These are phyloP conservation scores for Drosophila lowei DNA, from an alignment of 1,140 invertebrate species.

Conservation along the genomic window DNA sequence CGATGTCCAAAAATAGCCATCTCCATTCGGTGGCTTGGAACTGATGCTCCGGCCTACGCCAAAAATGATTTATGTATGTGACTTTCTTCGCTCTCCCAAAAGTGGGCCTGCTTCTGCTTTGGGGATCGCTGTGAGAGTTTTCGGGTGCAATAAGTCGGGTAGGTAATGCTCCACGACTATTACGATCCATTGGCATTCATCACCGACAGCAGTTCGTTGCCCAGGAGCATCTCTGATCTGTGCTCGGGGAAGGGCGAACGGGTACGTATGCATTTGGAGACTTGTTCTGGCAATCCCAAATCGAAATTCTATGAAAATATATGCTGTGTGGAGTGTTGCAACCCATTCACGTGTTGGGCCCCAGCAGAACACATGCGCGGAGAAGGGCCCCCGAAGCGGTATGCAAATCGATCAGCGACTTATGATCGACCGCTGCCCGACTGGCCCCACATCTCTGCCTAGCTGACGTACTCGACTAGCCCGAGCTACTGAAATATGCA, in stretches of 20 bases:
- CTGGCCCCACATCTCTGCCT: not conserved
- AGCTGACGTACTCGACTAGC: constrained; percentile 29
- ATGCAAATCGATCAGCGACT: constrained; percentile 50
- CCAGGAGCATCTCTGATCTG: no score
- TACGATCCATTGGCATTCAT: no score
- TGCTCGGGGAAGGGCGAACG: no score
- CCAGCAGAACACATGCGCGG: constrained; percentile 36
- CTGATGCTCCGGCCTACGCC: constrained; percentile 46
- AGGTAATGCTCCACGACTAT: no score
- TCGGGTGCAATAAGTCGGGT: no score
- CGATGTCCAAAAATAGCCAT: constrained; percentile 65
- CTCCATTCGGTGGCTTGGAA: constrained; percentile 15
- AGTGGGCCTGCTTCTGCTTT: constrained; percentile 53
- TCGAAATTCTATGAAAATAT: constrained; percentile 34
- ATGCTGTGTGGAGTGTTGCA: constrained; percentile 46
- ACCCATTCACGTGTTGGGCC: constrained; percentile 53
- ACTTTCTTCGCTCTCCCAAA: constrained; percentile 55
- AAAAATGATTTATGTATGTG: constrained; percentile 74
- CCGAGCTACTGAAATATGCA: constrained; percentile 61
- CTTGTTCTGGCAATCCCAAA: constrained; percentile 8
- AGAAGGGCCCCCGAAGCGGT: constrained; percentile 10
- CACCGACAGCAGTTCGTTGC: no score
- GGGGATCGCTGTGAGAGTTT: constrained; percentile 9
- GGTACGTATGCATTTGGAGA: not conserved
- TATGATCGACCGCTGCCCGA: constrained; percentile 11